A percentile compares a stretch with the other conserved stretches of the same genome.
phyloP scores from a whole-genome alignment of 2,113 vertebrate species.

The Madoqua kirkii region DNA sequence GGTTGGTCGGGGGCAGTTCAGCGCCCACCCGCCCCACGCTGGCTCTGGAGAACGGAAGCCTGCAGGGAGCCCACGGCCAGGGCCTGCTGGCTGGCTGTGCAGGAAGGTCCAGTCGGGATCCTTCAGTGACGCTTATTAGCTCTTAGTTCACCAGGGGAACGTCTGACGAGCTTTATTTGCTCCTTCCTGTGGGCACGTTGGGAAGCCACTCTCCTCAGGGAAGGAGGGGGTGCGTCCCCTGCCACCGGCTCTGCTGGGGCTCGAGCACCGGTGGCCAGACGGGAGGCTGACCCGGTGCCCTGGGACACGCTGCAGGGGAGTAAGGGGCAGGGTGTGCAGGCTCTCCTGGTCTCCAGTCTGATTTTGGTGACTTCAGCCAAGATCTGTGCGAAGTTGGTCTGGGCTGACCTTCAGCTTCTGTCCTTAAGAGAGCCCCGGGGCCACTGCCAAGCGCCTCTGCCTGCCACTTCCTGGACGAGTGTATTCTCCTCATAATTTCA shows the following conservation, averaged over 20 bases:
- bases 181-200: background rate
- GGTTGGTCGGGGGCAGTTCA: background rate
- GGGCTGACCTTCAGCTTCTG: background rate
- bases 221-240: background rate
- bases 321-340: no score
- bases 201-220: background rate
- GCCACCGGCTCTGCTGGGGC: background rate
- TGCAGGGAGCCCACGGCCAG: background rate
- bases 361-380: background rate
- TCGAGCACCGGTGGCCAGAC: background rate
- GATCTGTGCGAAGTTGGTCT: background rate
- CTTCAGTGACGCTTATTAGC: background rate
- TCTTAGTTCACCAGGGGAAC: background rate
- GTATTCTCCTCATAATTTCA: background rate
- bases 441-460: no score
- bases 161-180: background rate
- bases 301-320: background rate
- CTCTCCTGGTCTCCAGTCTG: background rate
- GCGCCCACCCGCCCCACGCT: background rate
- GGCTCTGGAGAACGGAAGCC: background rate
- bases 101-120: background rate
- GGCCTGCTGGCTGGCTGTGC: background rate
- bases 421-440: background rate
- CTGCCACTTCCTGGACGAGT: background rate
- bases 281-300: background rate